A percentile compares a stretch with the other conserved stretches of the same genome.
Evolutionary conservation across 2,888 invertebrate genomes (phyloP).

Genomic region (Spatulosminthurus flaviceps): DNA sequence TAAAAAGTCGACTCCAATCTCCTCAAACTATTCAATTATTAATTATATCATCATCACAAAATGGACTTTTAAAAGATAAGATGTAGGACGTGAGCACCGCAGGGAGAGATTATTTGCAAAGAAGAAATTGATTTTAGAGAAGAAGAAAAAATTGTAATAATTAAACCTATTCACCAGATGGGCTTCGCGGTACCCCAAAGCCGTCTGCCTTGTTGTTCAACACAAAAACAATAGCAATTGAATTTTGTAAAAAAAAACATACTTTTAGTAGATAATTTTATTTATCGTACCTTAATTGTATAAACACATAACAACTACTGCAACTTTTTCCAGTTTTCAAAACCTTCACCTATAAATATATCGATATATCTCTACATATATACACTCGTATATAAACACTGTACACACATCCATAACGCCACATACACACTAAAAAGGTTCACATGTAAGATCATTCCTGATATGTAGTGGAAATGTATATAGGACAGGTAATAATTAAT

Average conservation of each 20-base stretch:
- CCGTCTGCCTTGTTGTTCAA: constrained; percentile 45
- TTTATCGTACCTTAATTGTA: neutral
- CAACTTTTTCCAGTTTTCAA: constrained; percentile 2
- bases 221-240: constrained; percentile 12
- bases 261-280: constrained; percentile 5
- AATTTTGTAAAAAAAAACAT: neutral
- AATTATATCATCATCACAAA: neutral
- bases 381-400: too few species aligned
- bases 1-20: neutral
- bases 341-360: neutral
- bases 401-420: too few species aligned
- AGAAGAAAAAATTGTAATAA: constrained; percentile 5
- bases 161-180: constrained; percentile 27
- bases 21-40: neutral
- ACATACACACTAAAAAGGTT: too few species aligned
- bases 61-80: constrained; percentile 38
- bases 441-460: too few species aligned
- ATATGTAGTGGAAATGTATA: too few species aligned
- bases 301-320: neutral
- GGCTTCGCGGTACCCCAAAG: constrained; percentile 49
- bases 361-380: too few species aligned
- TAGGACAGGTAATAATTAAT: too few species aligned
- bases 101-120: constrained; percentile 46
- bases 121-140: neutral
- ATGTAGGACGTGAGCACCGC: constrained; percentile 50